Evolutionary conservation across 2,888 invertebrate species (phyloP), one percentile per base, ranked within the genome.

Genomic region (Petrolisthes cinctipes): DNA sequence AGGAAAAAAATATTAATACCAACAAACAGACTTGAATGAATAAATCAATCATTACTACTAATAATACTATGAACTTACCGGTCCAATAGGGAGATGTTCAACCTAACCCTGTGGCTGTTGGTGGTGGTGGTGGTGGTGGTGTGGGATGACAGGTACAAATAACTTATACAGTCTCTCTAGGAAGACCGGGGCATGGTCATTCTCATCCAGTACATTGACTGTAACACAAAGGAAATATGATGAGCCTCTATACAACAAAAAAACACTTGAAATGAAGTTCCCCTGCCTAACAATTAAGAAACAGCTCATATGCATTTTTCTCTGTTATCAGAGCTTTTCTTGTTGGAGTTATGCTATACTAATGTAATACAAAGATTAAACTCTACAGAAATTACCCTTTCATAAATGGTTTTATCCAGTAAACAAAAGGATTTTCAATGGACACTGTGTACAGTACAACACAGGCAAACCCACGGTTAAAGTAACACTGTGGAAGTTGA

Each of bases 101-200:
- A 87, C 37, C 37, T 87, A 87, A 7, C 82, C 83, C 11, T 14
- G 57, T 75, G 17, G 76, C 9, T 76, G 54, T 7, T n/a, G 80
- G 61, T n/a, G n/a, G 0, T 7, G 53, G n/a, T n/a, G n/a, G n/a
- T n/a, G n/a, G n/a, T n/a, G n/a, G 0, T 54, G 78, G 14, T 68
- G 82, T 3, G 76, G 66, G n/a, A 83, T 73, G 53, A 90, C 86
- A 3, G 91, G 97, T 91, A 96, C 95, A 92, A 95, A 95, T 91
- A 97, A 95, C 92, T 96, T 95, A 94, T 97, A 97, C 92, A 96
- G 95, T 91, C 95, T 95, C 92, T 96, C 95, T 85, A 96, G 96
- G 93, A 99, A 99, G 92, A 95, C 95, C 0, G 99, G 99, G 88
- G 95, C 94, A 93, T 97, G 97, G 93, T 98, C 98, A 93, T 98